A percentile compares a stretch with the other conserved stretches of the same genome.
Conservation (phyloP, 2,888 invertebrate genomes). For the Cephonodes hylas region DNA sequence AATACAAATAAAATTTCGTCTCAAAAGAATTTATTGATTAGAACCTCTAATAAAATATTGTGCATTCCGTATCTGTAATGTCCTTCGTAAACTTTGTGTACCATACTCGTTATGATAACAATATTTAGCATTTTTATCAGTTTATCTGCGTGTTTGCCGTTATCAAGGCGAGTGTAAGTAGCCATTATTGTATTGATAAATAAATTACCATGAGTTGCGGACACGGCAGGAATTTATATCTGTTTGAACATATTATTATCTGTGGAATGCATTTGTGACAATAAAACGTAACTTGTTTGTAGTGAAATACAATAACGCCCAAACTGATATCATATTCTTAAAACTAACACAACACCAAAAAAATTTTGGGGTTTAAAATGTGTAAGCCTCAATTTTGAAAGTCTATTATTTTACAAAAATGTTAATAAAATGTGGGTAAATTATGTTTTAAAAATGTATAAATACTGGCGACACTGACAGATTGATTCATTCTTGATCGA, state of each 20-base stretch:
- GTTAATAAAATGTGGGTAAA: too few relatives aligned
- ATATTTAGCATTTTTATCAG: constrained; percentile 13
- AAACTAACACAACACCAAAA: too few relatives aligned
- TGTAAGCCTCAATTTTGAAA: too few relatives aligned
- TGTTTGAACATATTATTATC: background rate
- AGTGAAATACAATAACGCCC: background rate
- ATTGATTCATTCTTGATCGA: too few relatives aligned
- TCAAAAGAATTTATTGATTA: too few relatives aligned
- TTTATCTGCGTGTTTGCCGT: constrained; percentile 9
- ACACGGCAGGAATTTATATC: background rate
- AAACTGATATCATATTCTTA: too few relatives aligned
- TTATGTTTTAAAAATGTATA: too few relatives aligned
- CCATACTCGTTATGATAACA: constrained; percentile 13
- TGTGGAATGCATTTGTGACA: background rate
- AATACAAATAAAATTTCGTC: too few relatives aligned
- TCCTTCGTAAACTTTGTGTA: background rate
- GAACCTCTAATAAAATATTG: too few relatives aligned
- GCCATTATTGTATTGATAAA: constrained; percentile 15
- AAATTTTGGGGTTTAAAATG: too few relatives aligned
- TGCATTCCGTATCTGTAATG: background rate
- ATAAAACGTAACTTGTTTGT: background rate
- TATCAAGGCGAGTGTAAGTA: constrained; percentile 13
- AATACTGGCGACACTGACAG: too few relatives aligned
- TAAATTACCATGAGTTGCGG: constrained; percentile 5
- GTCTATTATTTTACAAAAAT: too few relatives aligned